These are phyloP conservation scores for Volucella zonaria DNA, from an alignment of 2,888 invertebrate species.

Conservation along the genomic window DNA sequence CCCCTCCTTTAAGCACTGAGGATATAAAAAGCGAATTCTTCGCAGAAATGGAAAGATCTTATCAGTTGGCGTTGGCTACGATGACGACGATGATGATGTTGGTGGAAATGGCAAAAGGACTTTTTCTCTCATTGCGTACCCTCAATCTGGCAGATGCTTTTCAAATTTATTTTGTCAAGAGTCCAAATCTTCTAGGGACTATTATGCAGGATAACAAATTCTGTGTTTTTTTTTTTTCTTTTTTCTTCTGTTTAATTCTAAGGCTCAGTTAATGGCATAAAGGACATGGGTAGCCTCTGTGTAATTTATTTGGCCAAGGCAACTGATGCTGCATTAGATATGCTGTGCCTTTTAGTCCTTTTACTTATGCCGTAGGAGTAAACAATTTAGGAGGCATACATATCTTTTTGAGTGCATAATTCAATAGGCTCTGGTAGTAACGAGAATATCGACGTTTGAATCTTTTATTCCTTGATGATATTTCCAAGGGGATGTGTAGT, in stretches of 20 bases:
- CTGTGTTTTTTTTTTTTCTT: background rate
- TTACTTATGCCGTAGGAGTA: slow-evolving; percentile 11
- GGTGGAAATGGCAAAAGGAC: slow-evolving; percentile 15
- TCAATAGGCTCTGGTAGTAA: slow-evolving; percentile 49
- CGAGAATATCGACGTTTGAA: slow-evolving; percentile 50
- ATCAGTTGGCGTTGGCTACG: slow-evolving; percentile 64
- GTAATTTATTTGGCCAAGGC: slow-evolving; percentile 67
- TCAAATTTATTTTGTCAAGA: slow-evolving; percentile 65
- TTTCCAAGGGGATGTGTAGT: background rate
- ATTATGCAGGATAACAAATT: slow-evolving; percentile 56
- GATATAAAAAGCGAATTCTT: slow-evolving; percentile 63
- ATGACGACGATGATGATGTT: slow-evolving; percentile 52
- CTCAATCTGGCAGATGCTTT: slow-evolving; percentile 71
- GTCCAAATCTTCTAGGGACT: slow-evolving; percentile 61
- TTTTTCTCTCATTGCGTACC: slow-evolving; percentile 66
- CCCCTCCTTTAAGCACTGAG: background rate
- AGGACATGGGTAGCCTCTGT: slow-evolving; percentile 57
- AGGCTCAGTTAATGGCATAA: slow-evolving; percentile 57
- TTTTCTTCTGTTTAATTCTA: slow-evolving; percentile 1
- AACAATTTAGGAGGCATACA: slow-evolving; percentile 47
- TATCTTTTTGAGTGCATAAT: slow-evolving; percentile 53
- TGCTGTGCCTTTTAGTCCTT: slow-evolving; percentile 45
- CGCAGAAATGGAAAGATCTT: slow-evolving; percentile 72
- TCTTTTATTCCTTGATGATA: slow-evolving; percentile 11
- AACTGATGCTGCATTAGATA: slow-evolving; percentile 65